Evolutionary conservation across 2,113 vertebrate species (phyloP).

Genomic region (Oreochromis niloticus): DNA sequence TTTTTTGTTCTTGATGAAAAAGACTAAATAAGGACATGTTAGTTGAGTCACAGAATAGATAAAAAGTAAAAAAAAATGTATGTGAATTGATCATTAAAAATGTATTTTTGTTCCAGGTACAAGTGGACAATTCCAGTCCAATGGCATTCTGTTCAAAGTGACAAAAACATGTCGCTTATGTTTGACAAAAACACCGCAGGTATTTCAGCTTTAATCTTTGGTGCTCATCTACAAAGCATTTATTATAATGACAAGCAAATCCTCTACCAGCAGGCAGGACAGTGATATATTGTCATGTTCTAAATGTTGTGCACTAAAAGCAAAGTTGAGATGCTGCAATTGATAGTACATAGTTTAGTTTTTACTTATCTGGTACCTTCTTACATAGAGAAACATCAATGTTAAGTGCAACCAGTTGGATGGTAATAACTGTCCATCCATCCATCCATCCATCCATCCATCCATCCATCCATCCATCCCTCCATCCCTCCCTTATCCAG

Average conservation of each 20-base stretch:
- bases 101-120: conserved; percentile 76
- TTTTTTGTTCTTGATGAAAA: not conserved
- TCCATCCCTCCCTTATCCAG: not conserved
- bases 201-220: conserved; percentile 27
- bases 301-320: not conserved
- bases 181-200: conserved; percentile 74
- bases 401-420: not conserved
- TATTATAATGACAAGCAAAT: not conserved
- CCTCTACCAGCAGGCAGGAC: not conserved
- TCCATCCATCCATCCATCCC: not conserved
- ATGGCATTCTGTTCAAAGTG: conserved; percentile 59
- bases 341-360: not conserved
- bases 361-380: not conserved
- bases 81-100: not conserved
- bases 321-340: not conserved
- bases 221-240: not conserved
- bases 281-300: too few relatives aligned
- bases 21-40: not conserved
- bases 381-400: not conserved
- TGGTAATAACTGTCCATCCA: not conserved
- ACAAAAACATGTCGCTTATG: not conserved
- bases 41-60: not conserved
- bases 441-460: not conserved
- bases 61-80: not conserved
- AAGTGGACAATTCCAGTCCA: conserved; percentile 90